Base-by-base conservation (phyloP, 2,797 vertebrate genomes). In the Meda fulgida region DNA sequence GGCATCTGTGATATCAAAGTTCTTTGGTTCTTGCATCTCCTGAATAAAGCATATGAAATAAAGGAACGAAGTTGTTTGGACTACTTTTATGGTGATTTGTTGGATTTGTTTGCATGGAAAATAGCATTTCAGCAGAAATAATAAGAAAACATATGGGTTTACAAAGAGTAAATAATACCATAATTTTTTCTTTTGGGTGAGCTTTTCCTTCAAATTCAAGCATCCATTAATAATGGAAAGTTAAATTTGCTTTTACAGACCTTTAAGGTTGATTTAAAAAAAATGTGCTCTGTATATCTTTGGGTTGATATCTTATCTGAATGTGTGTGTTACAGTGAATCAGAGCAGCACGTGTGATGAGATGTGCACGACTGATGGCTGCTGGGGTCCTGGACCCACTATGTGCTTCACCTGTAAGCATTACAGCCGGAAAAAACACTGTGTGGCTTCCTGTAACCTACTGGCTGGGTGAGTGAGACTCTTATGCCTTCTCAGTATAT, bases 321-420 rank as follows among this genome's bases (percentile, higher is more conserved):
- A 21, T 85, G 16, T 18, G 87, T 40, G 81, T 72, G 19, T 84
- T 78, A 46, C 89, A 99, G 98, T 72, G 77, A 76, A 86, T 85
- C 85, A 78, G 58, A 95, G 93, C 86, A 93, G 93, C 0, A 90
- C 94, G 23, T 99, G 98, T 83, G 91, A 98, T 89, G 91, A 91
- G 0, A 92, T 97, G 89, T 99, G 98, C 82, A 97, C 97, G 0
- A n/a, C 89, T 0, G 92, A 96, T 2, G 96, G 97, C 78, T 99
- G 98, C 92, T 99, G 98, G 98, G 98, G 98, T 19, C 97, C 97
- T 0, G 96, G 96, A 0, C 94, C 98, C 0, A 91, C 90, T 89
- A 96, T 97, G 93, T 99, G 98, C 84, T 94, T 98, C 67, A 93
- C 93, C 84, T 99, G 98, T 88, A 92, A 77, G 10, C 92, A 96